Percentiles rank a stretch among this genome's conserved stretches.
Conservation (phyloP, 2,113 vertebrate species). For the Dromiciops gliroides region DNA sequence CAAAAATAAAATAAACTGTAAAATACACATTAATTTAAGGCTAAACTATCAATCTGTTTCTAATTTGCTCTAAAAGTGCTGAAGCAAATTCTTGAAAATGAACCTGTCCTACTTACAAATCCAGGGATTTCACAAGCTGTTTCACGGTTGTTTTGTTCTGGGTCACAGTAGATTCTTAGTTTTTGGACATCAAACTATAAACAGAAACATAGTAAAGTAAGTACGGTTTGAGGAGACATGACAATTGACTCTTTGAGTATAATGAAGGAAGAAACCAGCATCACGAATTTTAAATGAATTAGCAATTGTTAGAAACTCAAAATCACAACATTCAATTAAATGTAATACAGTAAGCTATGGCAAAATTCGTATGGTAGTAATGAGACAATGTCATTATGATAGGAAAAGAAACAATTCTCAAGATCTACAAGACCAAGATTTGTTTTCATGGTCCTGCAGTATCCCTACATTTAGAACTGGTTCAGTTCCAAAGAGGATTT, state of each 20-base stretch:
- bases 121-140: conserved; percentile 96
- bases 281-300: neutral
- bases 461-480: neutral
- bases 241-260: neutral
- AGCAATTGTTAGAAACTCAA: neutral
- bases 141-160: conserved; percentile 95
- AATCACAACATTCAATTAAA: neutral
- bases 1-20: conserved; percentile 55
- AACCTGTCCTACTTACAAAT: conserved; percentile 89
- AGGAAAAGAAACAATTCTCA: neutral
- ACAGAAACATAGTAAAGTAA: conserved; percentile 53
- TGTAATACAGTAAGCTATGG: neutral
- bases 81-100: conserved; percentile 45
- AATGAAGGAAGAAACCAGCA: neutral
- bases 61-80: conserved; percentile 29
- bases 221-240: neutral
- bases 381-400: neutral
- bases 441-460: neutral
- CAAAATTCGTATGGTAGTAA: neutral
- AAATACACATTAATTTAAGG: conserved; percentile 5
- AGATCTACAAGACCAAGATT: neutral
- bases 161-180: conserved; percentile 97
- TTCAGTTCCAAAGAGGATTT: neutral
- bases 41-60: neutral
- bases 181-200: conserved; percentile 97